Percentiles rank a stretch among this genome's conserved stretches.
Evolutionary conservation across 2,888 invertebrate genomes (phyloP).

Genomic region (Lochmaea capreae): DNA sequence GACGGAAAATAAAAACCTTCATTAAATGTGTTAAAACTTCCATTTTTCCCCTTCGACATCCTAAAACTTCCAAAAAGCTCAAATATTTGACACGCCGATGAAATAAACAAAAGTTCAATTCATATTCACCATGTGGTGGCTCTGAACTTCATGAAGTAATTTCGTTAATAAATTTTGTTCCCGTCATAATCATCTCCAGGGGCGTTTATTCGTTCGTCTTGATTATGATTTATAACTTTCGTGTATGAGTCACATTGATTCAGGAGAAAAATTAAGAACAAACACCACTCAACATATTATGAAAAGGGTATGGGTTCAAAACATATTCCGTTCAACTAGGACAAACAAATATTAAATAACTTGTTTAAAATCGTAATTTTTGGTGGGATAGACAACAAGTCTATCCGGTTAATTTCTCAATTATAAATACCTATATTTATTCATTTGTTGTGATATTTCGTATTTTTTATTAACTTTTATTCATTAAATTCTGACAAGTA

Average conservation of each 20-base stretch:
- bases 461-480: too few relatives aligned
- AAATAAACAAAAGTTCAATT: neutral
- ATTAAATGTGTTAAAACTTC: too few relatives aligned
- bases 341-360: too few relatives aligned
- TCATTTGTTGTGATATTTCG: too few relatives aligned
- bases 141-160: neutral
- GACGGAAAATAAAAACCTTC: too few relatives aligned
- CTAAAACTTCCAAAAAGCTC: neutral
- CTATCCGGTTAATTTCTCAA: too few relatives aligned
- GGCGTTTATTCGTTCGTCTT: neutral
- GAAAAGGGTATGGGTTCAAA: neutral
- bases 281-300: neutral
- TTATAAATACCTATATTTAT: too few relatives aligned
- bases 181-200: neutral
- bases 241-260: neutral
- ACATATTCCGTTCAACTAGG: too few relatives aligned
- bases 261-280: conserved; percentile 1
- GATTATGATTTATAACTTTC: too few relatives aligned
- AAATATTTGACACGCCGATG: neutral
- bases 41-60: neutral
- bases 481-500: too few relatives aligned
- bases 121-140: conserved; percentile 4
- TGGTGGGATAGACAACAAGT: too few relatives aligned
- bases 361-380: too few relatives aligned
- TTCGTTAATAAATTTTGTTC: neutral